Base-by-base conservation (phyloP, 2,888 invertebrate species). In the Eupithecia centaureata region DNA sequence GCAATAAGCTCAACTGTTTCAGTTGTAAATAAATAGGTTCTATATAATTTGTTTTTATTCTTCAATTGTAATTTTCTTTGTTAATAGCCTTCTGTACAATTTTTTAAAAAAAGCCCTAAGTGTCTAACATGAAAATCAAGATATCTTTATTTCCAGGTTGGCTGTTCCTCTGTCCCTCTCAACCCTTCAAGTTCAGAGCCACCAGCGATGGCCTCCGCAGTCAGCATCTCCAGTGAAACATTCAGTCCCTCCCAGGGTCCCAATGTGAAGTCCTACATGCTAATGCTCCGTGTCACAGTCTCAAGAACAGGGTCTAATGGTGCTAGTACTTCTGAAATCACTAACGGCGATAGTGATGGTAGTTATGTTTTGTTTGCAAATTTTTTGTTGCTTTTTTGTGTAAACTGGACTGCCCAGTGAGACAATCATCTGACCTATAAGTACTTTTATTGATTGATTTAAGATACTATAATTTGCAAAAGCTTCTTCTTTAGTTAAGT, bases 171-270 rank as follows among this genome's bases (percentile, higher is more conserved):
- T 77, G 95, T 97, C 60, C 95, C 96, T 28, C 94, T 96, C 62
- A 97, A 97, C 87, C 97, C 97, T 5, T 94, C 93, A 56, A 86
- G 90, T 58, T 91, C 93, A 0, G 94, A 95, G 79, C 95, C 96
- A 12, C 95, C 95, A 5, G 94, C 95, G 1, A 95, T 95, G 94
- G 95, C 96, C 70, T 95, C 97, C 1, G 96, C 97, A 27, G 95
- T 98, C 67, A 97, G 97, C 79, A 97, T 98, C 84, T 96, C 97
- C 52, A 96, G 96, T 77, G 97, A 98, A 81, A 95, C 96, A 35
- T 98, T 98, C 87, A 96, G 95, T 81, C 94, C 96, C 42, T 95
- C 95, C 15, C 96, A 96, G 74, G 97, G 97, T 3, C 96, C 97
- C 69, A 94, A 96, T 79, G 96, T 97, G 42, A 97, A 97, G 86